phyloP scores from a whole-genome alignment of 2,888 invertebrate species.

The Synergus laeviventris region DNA sequence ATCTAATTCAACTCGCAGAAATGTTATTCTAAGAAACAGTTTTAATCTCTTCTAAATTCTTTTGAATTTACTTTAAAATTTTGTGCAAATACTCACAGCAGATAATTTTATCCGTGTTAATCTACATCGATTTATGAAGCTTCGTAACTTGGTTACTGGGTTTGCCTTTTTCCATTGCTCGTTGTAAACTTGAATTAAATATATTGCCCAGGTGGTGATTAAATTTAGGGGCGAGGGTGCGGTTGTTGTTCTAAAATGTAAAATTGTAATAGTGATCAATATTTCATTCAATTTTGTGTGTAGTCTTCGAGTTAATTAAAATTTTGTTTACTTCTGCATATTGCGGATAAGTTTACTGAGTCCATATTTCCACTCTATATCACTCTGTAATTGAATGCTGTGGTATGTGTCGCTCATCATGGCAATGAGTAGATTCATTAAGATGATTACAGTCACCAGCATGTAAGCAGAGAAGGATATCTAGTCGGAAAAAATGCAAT shows the following conservation, averaged over 20 bases:
- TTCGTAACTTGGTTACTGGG: constrained; percentile 36
- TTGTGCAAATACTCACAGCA: constrained; percentile 42
- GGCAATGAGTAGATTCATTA: constrained; percentile 99
- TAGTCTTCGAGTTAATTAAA: not conserved
- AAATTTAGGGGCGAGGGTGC: constrained; percentile 85
- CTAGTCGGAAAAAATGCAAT: constrained; percentile 53
- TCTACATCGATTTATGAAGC: constrained; percentile 1
- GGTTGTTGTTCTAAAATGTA: constrained; percentile 78
- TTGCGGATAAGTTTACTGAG: constrained; percentile 85
- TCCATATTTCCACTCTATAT: constrained; percentile 88
- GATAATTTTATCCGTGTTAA: not conserved
- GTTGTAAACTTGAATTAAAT: constrained; percentile 74
- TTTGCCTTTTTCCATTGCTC: constrained; percentile 70
- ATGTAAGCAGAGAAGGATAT: constrained; percentile 94
- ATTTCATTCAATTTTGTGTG: not conserved
- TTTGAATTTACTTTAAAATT: no score
- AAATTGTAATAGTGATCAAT: not conserved
- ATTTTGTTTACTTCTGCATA: constrained; percentile 80
- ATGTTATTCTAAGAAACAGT: no score
- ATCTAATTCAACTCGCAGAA: no score
- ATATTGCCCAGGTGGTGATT: constrained; percentile 79
- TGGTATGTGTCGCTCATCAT: constrained; percentile 99
- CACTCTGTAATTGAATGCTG: constrained; percentile 91
- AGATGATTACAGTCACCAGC: constrained; percentile 98
- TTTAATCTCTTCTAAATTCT: no score